Evolutionary conservation across 2,888 invertebrate species (phyloP), one percentile per base, ranked within the genome.

Genomic region (Pristionchus maxplancki): DNA sequence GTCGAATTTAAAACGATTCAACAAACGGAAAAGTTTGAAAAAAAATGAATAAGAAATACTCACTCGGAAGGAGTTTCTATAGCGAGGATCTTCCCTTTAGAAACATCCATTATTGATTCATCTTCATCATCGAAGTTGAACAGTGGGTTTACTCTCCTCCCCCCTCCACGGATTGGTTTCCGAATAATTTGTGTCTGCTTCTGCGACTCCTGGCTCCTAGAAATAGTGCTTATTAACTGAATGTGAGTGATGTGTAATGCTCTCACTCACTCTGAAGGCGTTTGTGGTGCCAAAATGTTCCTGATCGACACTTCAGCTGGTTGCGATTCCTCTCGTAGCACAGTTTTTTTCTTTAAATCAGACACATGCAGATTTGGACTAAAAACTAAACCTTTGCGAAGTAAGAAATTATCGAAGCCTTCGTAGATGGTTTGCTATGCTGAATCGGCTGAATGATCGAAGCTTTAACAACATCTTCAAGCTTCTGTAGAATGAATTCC

Each of bases 231-330:
- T n/a, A n/a, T n/a, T n/a, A n/a, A n/a, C n/a, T n/a, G n/a, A n/a
- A n/a, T n/a, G n/a, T n/a, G n/a, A n/a, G n/a, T n/a, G n/a, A n/a
- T n/a, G n/a, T n/a, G n/a, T n/a, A n/a, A n/a, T n/a, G n/a, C n/a
- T 24, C 34, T 9, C 20, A 83, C 85, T 34, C 58, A 84, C 83
- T 85, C 85, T 40, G 85, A 85, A 64, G 85, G 85, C 8, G 85
- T 85, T 85, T 85, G 64, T 24, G n/a, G 20, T 6, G 62, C 84
- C 28, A 85, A n/a, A 31, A 85, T 44, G 13, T 53, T 53, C 6
- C 40, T 62, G 34, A 20, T 64, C 5, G 62, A 40, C 4, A 44
- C 64, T 40, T 64, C 64, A 28, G 44, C 64, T 40, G 64, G 20
- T 40, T 40, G 40, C 24, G 85, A 64, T 31, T 85, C 85, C 28